Percentiles rank a stretch among this genome's conserved stretches.
Evolutionary conservation across 2,113 vertebrate genomes (phyloP).

Genomic region (Hippolais icterina): DNA sequence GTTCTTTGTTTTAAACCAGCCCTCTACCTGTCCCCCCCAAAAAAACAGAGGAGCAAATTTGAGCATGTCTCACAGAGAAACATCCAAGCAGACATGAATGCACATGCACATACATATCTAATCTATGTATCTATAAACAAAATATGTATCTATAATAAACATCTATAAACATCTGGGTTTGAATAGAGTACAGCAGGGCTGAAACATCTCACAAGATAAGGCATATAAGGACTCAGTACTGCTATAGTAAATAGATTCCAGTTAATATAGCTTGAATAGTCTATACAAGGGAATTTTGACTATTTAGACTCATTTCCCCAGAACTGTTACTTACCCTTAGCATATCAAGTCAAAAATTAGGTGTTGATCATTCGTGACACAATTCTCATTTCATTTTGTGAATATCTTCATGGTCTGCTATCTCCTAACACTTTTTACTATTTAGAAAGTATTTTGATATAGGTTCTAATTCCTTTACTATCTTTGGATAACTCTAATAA

Average conservation of each 20-base stretch:
- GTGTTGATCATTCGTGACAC: background rate
- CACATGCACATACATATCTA: background rate
- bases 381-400: background rate
- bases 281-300: background rate
- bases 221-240: background rate
- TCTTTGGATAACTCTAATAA: background rate
- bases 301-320: background rate
- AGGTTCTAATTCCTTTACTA: background rate
- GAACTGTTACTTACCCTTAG: background rate
- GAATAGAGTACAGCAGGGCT: background rate
- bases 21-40: fast-evolving
- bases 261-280: background rate
- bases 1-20: background rate
- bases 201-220: background rate
- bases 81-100: background rate
- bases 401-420: background rate
- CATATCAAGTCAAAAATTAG: background rate
- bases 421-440: background rate
- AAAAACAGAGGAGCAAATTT: background rate
- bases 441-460: background rate
- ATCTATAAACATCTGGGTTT: background rate
- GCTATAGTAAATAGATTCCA: background rate
- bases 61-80: background rate
- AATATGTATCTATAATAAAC: background rate
- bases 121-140: background rate